These are phyloP conservation scores for Andrena trimmerana DNA, from an alignment of 2,888 invertebrate species.

Conservation along the genomic window DNA sequence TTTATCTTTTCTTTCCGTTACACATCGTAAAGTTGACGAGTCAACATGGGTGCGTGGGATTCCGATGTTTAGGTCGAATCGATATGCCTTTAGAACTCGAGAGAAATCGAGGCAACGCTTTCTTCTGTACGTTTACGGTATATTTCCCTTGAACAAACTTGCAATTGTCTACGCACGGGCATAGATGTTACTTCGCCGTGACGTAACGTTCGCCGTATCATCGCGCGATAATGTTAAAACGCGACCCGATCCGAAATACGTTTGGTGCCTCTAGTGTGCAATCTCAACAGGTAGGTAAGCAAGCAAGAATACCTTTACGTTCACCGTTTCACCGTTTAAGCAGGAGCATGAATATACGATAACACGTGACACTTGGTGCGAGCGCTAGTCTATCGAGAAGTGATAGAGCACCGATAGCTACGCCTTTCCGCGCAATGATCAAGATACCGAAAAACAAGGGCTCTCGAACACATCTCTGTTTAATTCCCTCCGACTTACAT, in stretches of 20 bases:
- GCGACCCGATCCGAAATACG: conserved; percentile 59
- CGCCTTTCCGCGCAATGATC: background rate
- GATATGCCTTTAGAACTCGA: conserved; percentile 47
- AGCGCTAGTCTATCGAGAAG: conserved; percentile 7
- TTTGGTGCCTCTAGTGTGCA: conserved; percentile 22
- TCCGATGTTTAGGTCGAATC: conserved; percentile 57
- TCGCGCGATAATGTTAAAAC: conserved; percentile 11
- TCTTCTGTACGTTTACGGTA: conserved; percentile 15
- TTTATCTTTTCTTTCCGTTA: conserved; percentile 51
- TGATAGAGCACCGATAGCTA: background rate
- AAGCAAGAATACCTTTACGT: conserved; percentile 60
- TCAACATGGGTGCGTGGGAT: conserved; percentile 59
- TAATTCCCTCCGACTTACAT: background rate
- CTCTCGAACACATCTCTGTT: background rate
- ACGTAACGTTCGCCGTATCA: background rate
- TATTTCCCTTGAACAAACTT: background rate
- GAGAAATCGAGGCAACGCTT: conserved; percentile 10
- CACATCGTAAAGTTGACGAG: conserved; percentile 28
- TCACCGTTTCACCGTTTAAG: conserved; percentile 52
- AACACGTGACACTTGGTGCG: background rate
- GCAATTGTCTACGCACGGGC: conserved; percentile 3
- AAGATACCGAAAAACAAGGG: conserved; percentile 11
- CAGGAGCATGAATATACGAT: conserved; percentile 35
- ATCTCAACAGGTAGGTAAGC: conserved; percentile 77
- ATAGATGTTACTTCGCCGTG: background rate